Evolutionary conservation across 2,888 invertebrate genomes (phyloP).

Genomic region (Dryomyza anilis): DNA sequence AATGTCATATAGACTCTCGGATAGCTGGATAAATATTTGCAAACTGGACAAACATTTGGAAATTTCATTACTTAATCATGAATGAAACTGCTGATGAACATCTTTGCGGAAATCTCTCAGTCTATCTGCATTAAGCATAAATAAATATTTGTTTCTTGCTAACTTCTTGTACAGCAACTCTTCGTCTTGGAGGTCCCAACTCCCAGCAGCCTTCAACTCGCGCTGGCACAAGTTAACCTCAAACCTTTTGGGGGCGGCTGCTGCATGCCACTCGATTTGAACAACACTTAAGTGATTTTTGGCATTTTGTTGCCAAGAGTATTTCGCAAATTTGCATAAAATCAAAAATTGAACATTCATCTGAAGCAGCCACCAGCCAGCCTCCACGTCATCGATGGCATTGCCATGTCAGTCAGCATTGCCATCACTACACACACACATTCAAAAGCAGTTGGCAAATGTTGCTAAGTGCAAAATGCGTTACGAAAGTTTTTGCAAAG

Average conservation of each 20-base stretch:
- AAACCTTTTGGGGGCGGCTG: no score
- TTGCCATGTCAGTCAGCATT: not conserved
- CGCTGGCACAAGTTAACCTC: conserved; percentile 1
- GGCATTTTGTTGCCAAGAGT: conserved; percentile 9
- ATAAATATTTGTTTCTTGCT: conserved; percentile 12
- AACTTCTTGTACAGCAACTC: not conserved
- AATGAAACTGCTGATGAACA: conserved; percentile 2
- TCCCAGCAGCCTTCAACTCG: no score
- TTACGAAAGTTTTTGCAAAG: not conserved
- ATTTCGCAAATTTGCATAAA: conserved; percentile 14
- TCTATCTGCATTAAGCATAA: no score
- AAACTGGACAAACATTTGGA: conserved; percentile 12
- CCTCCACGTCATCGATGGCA: not conserved
- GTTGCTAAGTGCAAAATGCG: conserved; percentile 2
- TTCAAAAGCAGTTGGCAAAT: not conserved
- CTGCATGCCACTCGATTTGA: not conserved
- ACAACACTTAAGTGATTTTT: conserved; percentile 17
- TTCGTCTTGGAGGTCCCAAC: not conserved
- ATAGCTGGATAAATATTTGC: not conserved
- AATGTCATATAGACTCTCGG: no score
- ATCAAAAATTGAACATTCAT: conserved; percentile 12
- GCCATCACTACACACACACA: not conserved
- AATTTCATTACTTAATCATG: conserved; percentile 10
- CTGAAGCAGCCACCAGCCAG: not conserved
- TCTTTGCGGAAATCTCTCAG: not conserved